phyloP scores from a whole-genome alignment of 1,140 invertebrate species.

The Nilaparvata lugens region DNA sequence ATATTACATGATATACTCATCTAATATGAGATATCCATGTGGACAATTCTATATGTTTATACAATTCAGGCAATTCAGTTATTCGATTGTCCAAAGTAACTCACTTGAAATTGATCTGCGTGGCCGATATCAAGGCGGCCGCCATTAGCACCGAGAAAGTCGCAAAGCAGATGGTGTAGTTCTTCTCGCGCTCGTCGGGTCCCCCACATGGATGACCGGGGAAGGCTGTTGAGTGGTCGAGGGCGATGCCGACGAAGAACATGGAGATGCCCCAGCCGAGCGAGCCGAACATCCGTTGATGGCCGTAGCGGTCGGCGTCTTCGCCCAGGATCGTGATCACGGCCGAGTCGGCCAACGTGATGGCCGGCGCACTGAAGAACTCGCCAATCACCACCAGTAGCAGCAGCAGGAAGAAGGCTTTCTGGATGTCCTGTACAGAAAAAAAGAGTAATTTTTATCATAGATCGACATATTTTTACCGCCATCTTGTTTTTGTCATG shows the following conservation, averaged over 20 bases:
- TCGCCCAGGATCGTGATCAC: conserved; percentile 86
- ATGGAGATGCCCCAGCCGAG: conserved; percentile 96
- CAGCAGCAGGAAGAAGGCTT: conserved; percentile 90
- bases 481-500: too few relatives aligned
- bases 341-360: conserved; percentile 92
- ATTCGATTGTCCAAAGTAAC: too few relatives aligned
- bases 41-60: too few relatives aligned
- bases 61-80: too few relatives aligned
- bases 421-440: conserved; percentile 88
- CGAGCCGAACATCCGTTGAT: conserved; percentile 97
- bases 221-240: conserved; percentile 91
- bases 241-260: conserved; percentile 97
- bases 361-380: conserved; percentile 94
- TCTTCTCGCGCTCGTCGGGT: conserved; percentile 81
- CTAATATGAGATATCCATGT: too few relatives aligned
- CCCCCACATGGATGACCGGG: conserved; percentile 81
- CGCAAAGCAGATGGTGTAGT: conserved; percentile 97
- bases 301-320: conserved; percentile 87
- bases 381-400: conserved; percentile 92
- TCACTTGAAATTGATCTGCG: conserved; percentile 78
- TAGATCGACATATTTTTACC: too few relatives aligned
- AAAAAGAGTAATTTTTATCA: too few relatives aligned
- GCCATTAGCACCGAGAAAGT: conserved; percentile 96
- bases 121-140: conserved; percentile 85
- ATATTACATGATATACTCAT: too few relatives aligned